A percentile compares a stretch with the other conserved stretches of the same genome.
Conservation (phyloP, 1,140 invertebrate species). For the Drosophila lini region DNA sequence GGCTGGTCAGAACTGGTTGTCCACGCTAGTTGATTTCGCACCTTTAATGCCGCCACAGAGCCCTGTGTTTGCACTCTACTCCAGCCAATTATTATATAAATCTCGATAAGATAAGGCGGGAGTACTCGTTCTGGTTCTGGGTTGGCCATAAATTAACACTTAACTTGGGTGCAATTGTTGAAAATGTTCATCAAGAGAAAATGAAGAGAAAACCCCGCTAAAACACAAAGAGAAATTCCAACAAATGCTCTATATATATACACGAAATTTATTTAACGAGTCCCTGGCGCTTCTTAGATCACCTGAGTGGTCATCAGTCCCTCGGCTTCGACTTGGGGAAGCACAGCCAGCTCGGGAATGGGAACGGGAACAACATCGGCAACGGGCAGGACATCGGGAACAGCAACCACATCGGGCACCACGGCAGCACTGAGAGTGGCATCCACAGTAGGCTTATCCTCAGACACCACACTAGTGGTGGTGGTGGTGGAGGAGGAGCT, state of each 20-base stretch:
- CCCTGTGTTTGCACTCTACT: slow-evolving; percentile 47
- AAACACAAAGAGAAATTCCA: background rate
- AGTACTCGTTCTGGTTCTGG: slow-evolving; percentile 10
- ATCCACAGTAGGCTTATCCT: background rate
- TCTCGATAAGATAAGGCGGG: slow-evolving; percentile 33
- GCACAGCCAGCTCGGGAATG: slow-evolving; percentile 13
- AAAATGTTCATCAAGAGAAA: background rate
- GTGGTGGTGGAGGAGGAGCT: slow-evolving; percentile 10
- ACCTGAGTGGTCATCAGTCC: slow-evolving; percentile 18
- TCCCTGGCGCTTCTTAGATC: background rate
- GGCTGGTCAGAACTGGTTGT: slow-evolving; percentile 37
- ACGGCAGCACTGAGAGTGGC: slow-evolving; percentile 14
- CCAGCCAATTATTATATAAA: slow-evolving; percentile 7
- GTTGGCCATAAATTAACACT: slow-evolving; percentile 18
- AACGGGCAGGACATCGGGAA: slow-evolving; percentile 12
- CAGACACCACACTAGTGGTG: background rate
- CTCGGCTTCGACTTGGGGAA: background rate
- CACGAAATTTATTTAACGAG: slow-evolving; percentile 19
- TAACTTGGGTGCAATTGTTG: slow-evolving; percentile 1
- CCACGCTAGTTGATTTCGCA: slow-evolving; percentile 31
- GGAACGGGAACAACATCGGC: slow-evolving; percentile 2
- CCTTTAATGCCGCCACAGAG: slow-evolving; percentile 37
- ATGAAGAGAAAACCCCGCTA: background rate
- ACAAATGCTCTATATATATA: slow-evolving; percentile 19
- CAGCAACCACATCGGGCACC: slow-evolving; percentile 2